A percentile compares a stretch with the other conserved stretches of the same genome.
Evolutionary conservation across 2,113 vertebrate genomes (phyloP).

Genomic region (Pteronura brasiliensis): DNA sequence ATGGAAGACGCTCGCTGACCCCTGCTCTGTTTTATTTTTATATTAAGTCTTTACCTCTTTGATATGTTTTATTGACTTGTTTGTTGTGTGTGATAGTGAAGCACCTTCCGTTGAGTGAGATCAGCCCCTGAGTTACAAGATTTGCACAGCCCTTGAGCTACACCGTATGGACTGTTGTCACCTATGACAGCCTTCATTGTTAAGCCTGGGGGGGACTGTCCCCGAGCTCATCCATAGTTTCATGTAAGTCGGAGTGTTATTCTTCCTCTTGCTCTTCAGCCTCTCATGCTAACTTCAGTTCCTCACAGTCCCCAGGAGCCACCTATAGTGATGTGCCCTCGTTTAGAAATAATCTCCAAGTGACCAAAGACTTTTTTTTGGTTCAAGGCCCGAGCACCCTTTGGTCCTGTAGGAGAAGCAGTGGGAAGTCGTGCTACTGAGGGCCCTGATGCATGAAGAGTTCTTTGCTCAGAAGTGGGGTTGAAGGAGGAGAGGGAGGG

Average conservation of each 20-base stretch:
- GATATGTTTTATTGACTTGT: neutral
- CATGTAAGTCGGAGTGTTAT: neutral
- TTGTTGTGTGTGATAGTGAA: neutral
- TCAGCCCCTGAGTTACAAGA: neutral
- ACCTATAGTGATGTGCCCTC: neutral
- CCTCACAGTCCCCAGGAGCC: neutral
- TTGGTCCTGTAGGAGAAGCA: neutral
- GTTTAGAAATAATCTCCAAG: neutral
- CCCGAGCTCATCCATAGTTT: neutral
- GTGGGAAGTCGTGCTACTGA: neutral
- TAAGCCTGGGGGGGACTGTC: neutral
- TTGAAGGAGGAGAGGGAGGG: neutral
- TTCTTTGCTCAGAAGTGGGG: neutral
- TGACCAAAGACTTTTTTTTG: neutral
- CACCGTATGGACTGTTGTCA: too few species aligned
- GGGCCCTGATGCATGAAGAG: neutral
- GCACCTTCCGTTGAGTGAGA: neutral
- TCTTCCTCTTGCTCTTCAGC: neutral
- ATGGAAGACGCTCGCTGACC: neutral
- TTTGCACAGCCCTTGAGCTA: neutral
- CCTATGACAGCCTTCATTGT: rapidly evolving
- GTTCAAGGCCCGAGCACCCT: neutral
- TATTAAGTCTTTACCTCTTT: neutral
- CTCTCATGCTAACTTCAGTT: neutral
- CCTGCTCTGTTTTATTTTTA: neutral